Evolutionary conservation across 2,797 vertebrate genomes (phyloP), one percentile per base, ranked within the genome.

Genomic region (Xerus rutilus): DNA sequence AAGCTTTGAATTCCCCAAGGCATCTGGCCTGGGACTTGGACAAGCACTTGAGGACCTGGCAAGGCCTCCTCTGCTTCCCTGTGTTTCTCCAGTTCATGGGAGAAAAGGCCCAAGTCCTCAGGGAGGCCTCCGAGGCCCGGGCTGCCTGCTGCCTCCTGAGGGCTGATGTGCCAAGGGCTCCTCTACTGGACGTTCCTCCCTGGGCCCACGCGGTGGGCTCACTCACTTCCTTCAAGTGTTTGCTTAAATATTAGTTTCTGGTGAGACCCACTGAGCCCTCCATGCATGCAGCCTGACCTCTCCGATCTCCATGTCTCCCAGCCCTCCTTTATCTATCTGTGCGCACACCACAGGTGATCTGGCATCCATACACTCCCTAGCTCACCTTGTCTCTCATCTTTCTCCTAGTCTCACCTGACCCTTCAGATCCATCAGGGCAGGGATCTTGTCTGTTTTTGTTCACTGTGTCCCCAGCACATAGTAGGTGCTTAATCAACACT

Each of bases 91-190:
- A 13, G 39, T 11, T 72, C 30, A 4, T 15, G 15, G 62, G 59
- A 4, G 28, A 2, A 43, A 49, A 54, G 15, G 35, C 49, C 62
- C 2, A 1, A 7, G 18, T 87, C 23, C 39, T 52, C 28, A 5
- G 0, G 1, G 70, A 32, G 64, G 23, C 25, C 49, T 59, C n/a
- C 9, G 0, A 1, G 4, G 57, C 13, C 8, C 12, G 57, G 47
- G 17, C 35, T 17, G 35, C 15, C 6, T 4, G 18, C 52, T 39
- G 8, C 52, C 62, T 47, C 3, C 25, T 21, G 6, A 18, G n/a
- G 25, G 20, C n/a, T 67, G 3, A 15, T 0, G 14, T 4, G 45
- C 52, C 12, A 7, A 18, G 0, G 9, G 2, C 3, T 14, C 12
- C 30, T 67, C 43, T 28, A 54, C 59, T 35, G 54, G 30, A 15